Conservation (phyloP, 2,797 vertebrate genomes). For the Myotis findleyi region DNA sequence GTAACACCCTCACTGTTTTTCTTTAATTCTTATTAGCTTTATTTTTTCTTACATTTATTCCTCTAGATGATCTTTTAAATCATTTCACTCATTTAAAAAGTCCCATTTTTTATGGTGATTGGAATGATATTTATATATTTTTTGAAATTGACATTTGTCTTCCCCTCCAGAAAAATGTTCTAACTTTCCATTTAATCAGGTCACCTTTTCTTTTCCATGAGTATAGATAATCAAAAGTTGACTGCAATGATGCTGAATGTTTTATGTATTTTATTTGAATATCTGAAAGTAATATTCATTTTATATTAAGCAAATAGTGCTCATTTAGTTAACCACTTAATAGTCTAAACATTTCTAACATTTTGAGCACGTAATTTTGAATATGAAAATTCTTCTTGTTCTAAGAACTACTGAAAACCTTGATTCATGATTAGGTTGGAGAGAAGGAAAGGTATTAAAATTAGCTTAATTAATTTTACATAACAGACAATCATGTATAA, state of each 20-base stretch:
- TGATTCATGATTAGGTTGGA: conserved; percentile 51
- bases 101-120: conserved; percentile 4
- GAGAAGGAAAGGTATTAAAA: conserved; percentile 62
- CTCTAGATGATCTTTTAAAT: conserved; percentile 60
- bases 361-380: conserved; percentile 65
- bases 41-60: conserved; percentile 47
- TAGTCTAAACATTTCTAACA: conserved; percentile 65
- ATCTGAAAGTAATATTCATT: conserved; percentile 67
- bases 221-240: conserved; percentile 60
- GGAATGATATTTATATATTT: conserved; percentile 43
- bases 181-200: conserved; percentile 51
- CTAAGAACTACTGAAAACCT: conserved; percentile 61
- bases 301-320: conserved; percentile 57
- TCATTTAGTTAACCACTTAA: conserved; percentile 64
- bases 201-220: conserved; percentile 32
- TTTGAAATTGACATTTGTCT: conserved; percentile 51
- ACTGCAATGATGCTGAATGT: conserved; percentile 40
- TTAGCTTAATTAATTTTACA: conserved; percentile 58
- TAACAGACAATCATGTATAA: conserved; percentile 29
- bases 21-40: conserved; percentile 49
- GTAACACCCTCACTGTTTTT: background rate
- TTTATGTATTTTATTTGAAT: conserved; percentile 69
- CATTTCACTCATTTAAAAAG: conserved; percentile 41
- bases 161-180: conserved; percentile 54
- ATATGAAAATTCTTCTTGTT: conserved; percentile 64